These are phyloP conservation scores for Ageneiosus marmoratus DNA, from an alignment of 2,113 vertebrate genomes.

Conservation along the genomic window DNA sequence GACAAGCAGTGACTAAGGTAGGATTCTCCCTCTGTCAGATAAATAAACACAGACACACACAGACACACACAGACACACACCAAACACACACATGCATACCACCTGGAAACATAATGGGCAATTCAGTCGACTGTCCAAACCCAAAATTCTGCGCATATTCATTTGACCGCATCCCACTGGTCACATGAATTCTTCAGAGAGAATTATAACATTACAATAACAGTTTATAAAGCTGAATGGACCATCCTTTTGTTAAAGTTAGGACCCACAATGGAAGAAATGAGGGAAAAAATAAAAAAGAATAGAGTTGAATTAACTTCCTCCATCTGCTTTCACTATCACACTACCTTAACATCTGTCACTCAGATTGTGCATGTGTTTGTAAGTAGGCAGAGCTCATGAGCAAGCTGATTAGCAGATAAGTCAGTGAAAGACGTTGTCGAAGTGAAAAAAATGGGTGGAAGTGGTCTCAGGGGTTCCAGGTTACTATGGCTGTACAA, in stretches of 20 bases:
- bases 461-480: background rate
- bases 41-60: background rate
- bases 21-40: background rate
- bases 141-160: slow-evolving; percentile 10
- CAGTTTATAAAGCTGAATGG: slow-evolving; percentile 1
- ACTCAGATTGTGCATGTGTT: slow-evolving; percentile 36
- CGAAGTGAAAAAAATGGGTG: background rate
- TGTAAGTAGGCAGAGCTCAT: slow-evolving; percentile 8
- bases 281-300: background rate
- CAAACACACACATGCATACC: background rate
- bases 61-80: background rate
- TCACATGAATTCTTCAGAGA: slow-evolving; percentile 11
- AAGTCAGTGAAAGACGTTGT: background rate
- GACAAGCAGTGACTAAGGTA: background rate
- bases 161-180: background rate
- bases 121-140: slow-evolving; percentile 19
- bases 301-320: slow-evolving; percentile 54
- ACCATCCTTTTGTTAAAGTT: slow-evolving; percentile 25
- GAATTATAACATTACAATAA: slow-evolving; percentile 17
- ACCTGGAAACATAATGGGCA: slow-evolving; percentile 19
- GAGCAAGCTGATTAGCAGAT: slow-evolving; percentile 30
- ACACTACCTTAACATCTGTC: slow-evolving; percentile 43
- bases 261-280: background rate
- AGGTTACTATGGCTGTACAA: background rate
- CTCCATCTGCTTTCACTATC: slow-evolving; percentile 55